phyloP scores from a whole-genome alignment of 2,113 vertebrate species.

The Raphicerus campestris region DNA sequence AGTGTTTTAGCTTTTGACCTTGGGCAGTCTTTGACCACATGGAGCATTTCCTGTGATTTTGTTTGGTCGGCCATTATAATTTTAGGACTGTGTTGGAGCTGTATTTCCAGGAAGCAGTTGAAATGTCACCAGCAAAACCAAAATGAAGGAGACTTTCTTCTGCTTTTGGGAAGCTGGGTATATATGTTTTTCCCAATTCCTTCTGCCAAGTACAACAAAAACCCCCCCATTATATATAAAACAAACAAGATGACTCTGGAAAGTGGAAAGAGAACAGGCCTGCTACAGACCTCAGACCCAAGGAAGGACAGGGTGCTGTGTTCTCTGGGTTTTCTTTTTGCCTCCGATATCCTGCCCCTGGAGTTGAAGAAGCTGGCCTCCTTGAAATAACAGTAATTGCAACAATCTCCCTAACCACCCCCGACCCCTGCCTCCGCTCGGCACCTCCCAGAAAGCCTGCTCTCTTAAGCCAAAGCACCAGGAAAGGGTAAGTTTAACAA shows the following conservation, averaged over 20 bases:
- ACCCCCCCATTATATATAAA: not conserved
- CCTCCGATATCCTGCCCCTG: not conserved
- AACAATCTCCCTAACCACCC: not conserved
- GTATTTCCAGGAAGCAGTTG: not conserved
- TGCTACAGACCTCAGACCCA: not conserved
- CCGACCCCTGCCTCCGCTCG: rapidly evolving
- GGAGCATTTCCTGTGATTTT: not conserved
- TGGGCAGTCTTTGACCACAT: not conserved
- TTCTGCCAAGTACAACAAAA: not conserved
- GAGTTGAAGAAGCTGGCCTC: not conserved
- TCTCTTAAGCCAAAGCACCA: not conserved
- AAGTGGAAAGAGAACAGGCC: not conserved
- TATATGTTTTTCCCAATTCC: not conserved
- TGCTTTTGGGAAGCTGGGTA: not conserved
- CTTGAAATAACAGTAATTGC: not conserved
- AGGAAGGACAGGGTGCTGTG: not conserved
- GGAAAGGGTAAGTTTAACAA: not conserved
- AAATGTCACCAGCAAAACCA: not conserved
- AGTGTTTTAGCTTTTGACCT: not conserved
- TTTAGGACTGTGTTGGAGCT: not conserved
- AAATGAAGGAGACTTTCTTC: not conserved
- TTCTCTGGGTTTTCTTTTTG: not conserved
- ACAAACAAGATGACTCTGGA: not conserved
- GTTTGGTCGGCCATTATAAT: not conserved
- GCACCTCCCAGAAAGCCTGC: not conserved